Percentiles rank a stretch among this genome's conserved stretches.
Evolutionary conservation across 2,797 vertebrate genomes (phyloP).

Genomic region (Amblyopsis hoosieri): DNA sequence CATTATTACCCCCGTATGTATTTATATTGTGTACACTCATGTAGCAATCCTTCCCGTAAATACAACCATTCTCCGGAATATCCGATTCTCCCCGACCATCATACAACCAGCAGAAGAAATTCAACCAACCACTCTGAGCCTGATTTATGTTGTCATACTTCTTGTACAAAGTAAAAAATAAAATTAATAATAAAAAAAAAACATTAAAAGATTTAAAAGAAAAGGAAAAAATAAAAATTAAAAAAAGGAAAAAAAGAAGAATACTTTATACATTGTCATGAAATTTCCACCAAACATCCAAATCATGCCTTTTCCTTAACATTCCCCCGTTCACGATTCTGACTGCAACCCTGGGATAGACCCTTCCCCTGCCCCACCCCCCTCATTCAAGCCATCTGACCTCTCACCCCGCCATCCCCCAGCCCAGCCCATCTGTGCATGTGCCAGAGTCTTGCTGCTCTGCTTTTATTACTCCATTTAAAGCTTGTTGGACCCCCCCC

Average conservation of each 20-base stretch:
- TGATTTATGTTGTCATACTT: slow-evolving; percentile 72
- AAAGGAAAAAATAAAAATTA: slow-evolving; percentile 28
- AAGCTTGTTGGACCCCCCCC: slow-evolving; percentile 77
- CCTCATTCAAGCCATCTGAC: slow-evolving; percentile 41
- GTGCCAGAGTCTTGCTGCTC: slow-evolving; percentile 80
- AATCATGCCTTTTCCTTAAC: slow-evolving; percentile 58
- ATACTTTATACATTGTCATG: slow-evolving; percentile 50
- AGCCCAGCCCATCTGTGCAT: slow-evolving; percentile 75
- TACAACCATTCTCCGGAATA: slow-evolving; percentile 63
- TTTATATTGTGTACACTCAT: slow-evolving; percentile 66
- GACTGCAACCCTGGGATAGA: slow-evolving; percentile 84
- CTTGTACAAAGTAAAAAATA: slow-evolving; percentile 75
- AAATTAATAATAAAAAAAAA: slow-evolving; percentile 53
- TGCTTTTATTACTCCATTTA: slow-evolving; percentile 75
- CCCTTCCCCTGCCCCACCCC: slow-evolving; percentile 43
- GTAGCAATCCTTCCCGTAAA: slow-evolving; percentile 60
- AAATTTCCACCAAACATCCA: slow-evolving; percentile 60
- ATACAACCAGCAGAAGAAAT: slow-evolving; percentile 83
- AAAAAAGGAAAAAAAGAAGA: slow-evolving; percentile 35
- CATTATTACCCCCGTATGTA: slow-evolving; percentile 47
- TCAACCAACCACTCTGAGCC: slow-evolving; percentile 78
- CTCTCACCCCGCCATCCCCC: slow-evolving; percentile 38
- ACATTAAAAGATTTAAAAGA: slow-evolving; percentile 33
- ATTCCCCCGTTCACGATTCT: slow-evolving; percentile 64
- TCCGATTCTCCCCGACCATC: slow-evolving; percentile 72